Percentiles rank a stretch among this genome's conserved stretches.
These are phyloP conservation scores for Crocodylus rhombifer DNA, from an alignment of 2,797 vertebrate species.

Conservation along the genomic window DNA sequence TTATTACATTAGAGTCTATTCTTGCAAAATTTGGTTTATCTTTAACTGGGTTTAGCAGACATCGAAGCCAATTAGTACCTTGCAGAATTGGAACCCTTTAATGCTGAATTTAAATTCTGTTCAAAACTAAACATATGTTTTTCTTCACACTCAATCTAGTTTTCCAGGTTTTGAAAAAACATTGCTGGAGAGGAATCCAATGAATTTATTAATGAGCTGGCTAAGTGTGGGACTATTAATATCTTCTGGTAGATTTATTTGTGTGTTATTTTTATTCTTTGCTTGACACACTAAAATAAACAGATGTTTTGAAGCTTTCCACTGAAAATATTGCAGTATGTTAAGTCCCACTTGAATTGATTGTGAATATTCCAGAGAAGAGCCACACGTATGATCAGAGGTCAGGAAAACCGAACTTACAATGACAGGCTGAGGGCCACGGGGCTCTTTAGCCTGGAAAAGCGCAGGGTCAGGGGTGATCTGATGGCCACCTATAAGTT, in stretches of 20 bases:
- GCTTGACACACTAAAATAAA: conserved; percentile 46
- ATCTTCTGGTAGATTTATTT: conserved; percentile 44
- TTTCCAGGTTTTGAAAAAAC: conserved; percentile 80
- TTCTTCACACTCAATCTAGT: conserved; percentile 74
- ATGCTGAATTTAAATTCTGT: conserved; percentile 39
- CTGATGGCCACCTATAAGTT: too few species aligned
- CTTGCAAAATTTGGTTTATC: not conserved
- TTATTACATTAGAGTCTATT: not conserved
- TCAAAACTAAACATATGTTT: conserved; percentile 50
- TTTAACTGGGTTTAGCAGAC: not conserved
- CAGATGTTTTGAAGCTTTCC: conserved; percentile 57
- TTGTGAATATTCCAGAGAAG: not conserved
- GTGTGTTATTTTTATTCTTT: conserved; percentile 60
- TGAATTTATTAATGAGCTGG: conserved; percentile 82
- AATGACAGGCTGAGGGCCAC: too few species aligned
- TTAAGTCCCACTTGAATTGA: conserved; percentile 15
- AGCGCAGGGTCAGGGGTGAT: too few species aligned
- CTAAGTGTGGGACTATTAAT: conserved; percentile 72
- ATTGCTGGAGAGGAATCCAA: conserved; percentile 81
- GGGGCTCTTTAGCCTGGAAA: too few species aligned
- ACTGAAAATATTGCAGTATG: conserved; percentile 9
- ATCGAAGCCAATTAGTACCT: not conserved
- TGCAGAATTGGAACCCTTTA: conserved; percentile 38
- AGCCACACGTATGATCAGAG: too few species aligned
- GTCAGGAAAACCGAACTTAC: too few species aligned